These are phyloP conservation scores for Cryptus armator DNA, from an alignment of 2,888 invertebrate species.

Conservation along the genomic window DNA sequence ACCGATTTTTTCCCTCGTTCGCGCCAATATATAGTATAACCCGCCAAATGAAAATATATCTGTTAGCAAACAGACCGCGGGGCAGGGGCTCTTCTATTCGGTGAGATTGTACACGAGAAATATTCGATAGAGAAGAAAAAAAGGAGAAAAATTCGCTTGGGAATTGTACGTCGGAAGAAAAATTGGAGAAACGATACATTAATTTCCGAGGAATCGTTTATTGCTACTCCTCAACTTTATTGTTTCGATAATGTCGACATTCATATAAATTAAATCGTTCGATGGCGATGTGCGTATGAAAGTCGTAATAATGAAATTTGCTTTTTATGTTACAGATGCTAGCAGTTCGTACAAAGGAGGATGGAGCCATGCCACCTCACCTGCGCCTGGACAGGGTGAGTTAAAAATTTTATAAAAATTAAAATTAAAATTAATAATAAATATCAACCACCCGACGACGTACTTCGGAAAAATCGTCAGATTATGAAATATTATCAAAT, in stretches of 20 bases:
- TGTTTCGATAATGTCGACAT: not conserved
- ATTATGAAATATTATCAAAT: not conserved
- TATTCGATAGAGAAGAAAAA: constrained; percentile 41
- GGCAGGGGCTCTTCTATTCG: constrained; percentile 44
- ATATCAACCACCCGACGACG: too few species aligned
- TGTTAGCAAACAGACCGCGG: constrained; percentile 82
- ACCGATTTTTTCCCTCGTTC: constrained; percentile 73
- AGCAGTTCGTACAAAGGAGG: constrained; percentile 84
- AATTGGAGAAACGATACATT: constrained; percentile 25
- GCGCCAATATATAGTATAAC: constrained; percentile 81
- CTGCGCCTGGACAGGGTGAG: constrained; percentile 84
- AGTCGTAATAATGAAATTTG: constrained; percentile 27
- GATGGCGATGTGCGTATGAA: not conserved
- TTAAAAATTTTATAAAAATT: constrained; percentile 49
- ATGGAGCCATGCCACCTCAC: constrained; percentile 84
- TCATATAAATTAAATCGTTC: not conserved
- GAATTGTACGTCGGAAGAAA: constrained; percentile 19
- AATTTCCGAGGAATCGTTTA: constrained; percentile 30
- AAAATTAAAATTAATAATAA: not conserved
- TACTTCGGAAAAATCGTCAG: not conserved
- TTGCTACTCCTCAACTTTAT: constrained; percentile 10
- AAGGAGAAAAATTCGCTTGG: constrained; percentile 27
- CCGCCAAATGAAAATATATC: constrained; percentile 85
- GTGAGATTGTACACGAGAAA: constrained; percentile 28
- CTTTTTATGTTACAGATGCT: constrained; percentile 80